Conservation (phyloP, 2,113 vertebrate genomes). For the Notechis scutatus region DNA sequence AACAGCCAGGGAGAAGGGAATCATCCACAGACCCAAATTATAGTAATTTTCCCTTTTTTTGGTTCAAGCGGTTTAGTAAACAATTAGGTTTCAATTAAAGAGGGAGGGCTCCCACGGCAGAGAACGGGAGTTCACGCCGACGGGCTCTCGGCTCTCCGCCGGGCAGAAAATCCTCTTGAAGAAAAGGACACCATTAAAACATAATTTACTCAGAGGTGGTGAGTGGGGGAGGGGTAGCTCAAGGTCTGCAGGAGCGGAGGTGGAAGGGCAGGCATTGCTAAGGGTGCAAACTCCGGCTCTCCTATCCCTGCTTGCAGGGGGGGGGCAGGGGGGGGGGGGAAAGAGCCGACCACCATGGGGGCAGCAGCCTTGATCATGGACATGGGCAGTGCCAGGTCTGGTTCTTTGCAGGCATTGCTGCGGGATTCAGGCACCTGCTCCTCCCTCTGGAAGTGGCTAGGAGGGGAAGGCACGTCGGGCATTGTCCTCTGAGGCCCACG, state of each 20-base stretch:
- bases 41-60: conserved; percentile 49
- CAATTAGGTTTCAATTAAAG: conserved; percentile 64
- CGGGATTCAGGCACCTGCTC: background rate
- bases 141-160: conserved; percentile 29
- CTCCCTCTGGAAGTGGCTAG: background rate
- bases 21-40: conserved; percentile 48
- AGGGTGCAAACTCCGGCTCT: background rate
- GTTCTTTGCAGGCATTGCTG: background rate
- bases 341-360: background rate
- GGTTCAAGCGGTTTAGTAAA: conserved; percentile 57
- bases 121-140: conserved; percentile 9
- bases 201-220: conserved; percentile 22
- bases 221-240: background rate
- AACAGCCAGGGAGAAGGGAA: background rate
- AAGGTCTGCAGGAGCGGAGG: background rate
- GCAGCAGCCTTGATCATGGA: background rate
- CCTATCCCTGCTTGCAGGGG: background rate
- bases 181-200: conserved; percentile 37
- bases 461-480: background rate
- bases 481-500: background rate
- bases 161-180: conserved; percentile 21
- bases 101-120: conserved; percentile 12
- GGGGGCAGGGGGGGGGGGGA: too few relatives aligned
- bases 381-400: background rate
- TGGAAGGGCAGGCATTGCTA: background rate